Conservation (phyloP, 1,140 invertebrate species). For the Neodiprion lecontei region DNA sequence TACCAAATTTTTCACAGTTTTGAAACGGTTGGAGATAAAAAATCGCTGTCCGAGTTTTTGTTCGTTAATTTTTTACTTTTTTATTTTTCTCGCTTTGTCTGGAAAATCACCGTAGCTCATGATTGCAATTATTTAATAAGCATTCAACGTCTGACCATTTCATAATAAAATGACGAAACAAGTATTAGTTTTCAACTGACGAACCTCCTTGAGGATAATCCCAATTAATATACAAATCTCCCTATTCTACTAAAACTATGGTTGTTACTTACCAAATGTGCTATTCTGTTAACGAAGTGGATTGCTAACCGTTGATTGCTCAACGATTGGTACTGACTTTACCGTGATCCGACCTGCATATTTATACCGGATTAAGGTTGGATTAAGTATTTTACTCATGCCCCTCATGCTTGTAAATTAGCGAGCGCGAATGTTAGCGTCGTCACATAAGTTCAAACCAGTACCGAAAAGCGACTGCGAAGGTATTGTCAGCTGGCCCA, state of each 20-base stretch:
- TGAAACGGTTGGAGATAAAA: no score
- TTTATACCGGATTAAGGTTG: slow-evolving; percentile 28
- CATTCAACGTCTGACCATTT: not conserved
- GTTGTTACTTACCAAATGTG: not conserved
- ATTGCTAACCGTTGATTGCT: slow-evolving; percentile 30
- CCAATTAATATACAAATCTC: no score
- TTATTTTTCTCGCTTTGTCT: not conserved
- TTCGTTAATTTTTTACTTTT: no score
- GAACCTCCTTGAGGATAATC: no score
- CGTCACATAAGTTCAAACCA: not conserved
- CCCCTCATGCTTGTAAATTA: slow-evolving; percentile 17
- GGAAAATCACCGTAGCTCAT: not conserved
- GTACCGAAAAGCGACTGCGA: not conserved
- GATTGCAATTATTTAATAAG: not conserved
- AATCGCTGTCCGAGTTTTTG: no score
- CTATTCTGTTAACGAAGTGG: slow-evolving; percentile 7
- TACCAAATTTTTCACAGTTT: no score
- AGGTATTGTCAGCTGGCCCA: not conserved
- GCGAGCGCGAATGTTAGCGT: not conserved
- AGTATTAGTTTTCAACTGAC: no score
- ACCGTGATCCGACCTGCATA: slow-evolving; percentile 13
- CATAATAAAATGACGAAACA: no score
- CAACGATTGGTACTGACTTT: slow-evolving; percentile 22
- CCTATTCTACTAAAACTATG: no score
- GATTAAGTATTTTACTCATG: slow-evolving; percentile 43